phyloP scores from a whole-genome alignment of 2,797 vertebrate genomes.

The Tragelaphus eurycerus region DNA sequence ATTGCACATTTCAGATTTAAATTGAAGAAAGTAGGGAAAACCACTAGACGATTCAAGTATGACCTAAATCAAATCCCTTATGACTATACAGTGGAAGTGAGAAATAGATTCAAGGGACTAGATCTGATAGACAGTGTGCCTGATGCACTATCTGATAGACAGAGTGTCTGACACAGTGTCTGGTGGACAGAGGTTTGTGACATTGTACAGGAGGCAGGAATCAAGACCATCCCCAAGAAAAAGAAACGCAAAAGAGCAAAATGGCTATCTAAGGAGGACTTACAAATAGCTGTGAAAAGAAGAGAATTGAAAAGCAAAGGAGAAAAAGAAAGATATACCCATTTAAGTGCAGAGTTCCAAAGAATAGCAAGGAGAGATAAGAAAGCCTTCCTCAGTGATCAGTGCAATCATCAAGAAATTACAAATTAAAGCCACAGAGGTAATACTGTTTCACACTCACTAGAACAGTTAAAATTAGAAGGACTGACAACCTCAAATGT shows the following conservation, averaged over 20 bases:
- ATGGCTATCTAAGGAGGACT: background rate
- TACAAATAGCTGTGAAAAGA: background rate
- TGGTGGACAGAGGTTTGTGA: background rate
- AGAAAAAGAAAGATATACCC: background rate
- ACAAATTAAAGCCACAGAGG: background rate
- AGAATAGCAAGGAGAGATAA: background rate
- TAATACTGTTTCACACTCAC: background rate
- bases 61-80: background rate
- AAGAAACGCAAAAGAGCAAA: background rate
- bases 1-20: background rate
- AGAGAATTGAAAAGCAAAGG: background rate
- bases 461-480: background rate
- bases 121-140: background rate
- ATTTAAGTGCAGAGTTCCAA: background rate
- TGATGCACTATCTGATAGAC: too few species aligned
- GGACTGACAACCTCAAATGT: background rate
- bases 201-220: background rate
- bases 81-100: background rate
- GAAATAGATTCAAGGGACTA: background rate
- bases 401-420: background rate
- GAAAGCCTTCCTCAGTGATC: background rate
- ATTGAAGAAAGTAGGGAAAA: background rate
- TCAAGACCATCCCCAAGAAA: background rate
- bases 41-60: background rate
- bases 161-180: background rate